Conservation (phyloP, 2,888 invertebrate genomes). For the Brachypalpus laphriformis region DNA sequence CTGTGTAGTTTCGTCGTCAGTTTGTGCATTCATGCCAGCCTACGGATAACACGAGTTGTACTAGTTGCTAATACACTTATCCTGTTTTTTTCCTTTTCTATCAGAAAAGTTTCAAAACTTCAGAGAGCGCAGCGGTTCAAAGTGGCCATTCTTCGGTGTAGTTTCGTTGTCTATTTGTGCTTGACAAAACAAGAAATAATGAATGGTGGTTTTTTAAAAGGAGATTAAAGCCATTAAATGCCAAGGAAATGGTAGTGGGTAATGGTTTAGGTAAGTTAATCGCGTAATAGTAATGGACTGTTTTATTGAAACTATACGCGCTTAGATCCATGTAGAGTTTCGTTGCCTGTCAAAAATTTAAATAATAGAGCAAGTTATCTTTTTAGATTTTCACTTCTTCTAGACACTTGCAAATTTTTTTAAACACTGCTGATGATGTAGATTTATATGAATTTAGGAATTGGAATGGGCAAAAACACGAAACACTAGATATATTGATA, state of each 20-base stretch:
- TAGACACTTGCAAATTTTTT: not conserved
- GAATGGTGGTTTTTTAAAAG: not conserved
- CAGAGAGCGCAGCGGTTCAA: not conserved
- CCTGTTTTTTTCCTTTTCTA: constrained; percentile 18
- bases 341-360: not conserved
- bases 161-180: not conserved
- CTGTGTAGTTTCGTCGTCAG: not conserved
- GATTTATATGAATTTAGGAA: too few species aligned
- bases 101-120: constrained; percentile 10
- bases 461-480: too few species aligned
- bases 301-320: not conserved
- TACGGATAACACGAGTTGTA: constrained; percentile 63
- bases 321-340: not conserved
- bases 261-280: not conserved
- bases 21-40: constrained; percentile 42
- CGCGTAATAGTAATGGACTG: not conserved
- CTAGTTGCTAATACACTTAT: constrained; percentile 25
- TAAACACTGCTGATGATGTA: too few species aligned
- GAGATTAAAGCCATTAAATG: not conserved
- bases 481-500: too few species aligned
- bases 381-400: not conserved
- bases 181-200: not conserved
- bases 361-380: not conserved
- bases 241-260: not conserved
- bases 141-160: not conserved